Evolutionary conservation across 2,888 invertebrate species (phyloP), one percentile per base, ranked within the genome.

Genomic region (Eurois occulta): DNA sequence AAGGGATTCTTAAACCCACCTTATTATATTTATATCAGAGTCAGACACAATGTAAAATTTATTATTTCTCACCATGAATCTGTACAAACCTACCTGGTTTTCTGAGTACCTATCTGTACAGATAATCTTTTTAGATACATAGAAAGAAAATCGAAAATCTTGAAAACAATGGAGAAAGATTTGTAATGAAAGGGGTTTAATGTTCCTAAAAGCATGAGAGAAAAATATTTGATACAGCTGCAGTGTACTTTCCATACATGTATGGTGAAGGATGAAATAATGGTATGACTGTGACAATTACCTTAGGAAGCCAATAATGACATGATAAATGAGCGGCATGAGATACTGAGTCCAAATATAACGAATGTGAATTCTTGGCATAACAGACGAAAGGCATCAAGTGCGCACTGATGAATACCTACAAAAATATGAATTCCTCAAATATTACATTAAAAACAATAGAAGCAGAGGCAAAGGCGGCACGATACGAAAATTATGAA

Each of bases 241-340:
- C 48, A 58, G 60, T 82, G 32, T 18, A 58, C 52, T 32, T 68
- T 64, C 7, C 43, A 32, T 28, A 48, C 16, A 41, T 69, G 24
- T 46, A 78, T 66, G 62, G 62, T 32, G 68, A 78, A 62, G 60
- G 67, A 78, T 80, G 58, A 74, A 84, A 72, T 72, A 48, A 77
- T 80, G 70, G 70, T 75, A 65, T 41, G 32, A 74, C 28, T 64
- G 74, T 87, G 82, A 88, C 87, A 72, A 90, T 94, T 95, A 95
- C 94, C 95, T 95, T 87, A 95, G 75, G 75, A 93, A 91, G 89
- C 91, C 89, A 90, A 91, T 86, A 92, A 94, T 91, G 87, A 94
- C 80, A 92, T 93, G 91, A 92, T 91, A 93, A 89, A 95, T 93
- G 89, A 94, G 86, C 87, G 90, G 91, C 87, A 94, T 88, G 86